Evolutionary conservation across 2,888 invertebrate species (phyloP), one percentile per base, ranked within the genome.

Genomic region (Orthonevra nobilis): DNA sequence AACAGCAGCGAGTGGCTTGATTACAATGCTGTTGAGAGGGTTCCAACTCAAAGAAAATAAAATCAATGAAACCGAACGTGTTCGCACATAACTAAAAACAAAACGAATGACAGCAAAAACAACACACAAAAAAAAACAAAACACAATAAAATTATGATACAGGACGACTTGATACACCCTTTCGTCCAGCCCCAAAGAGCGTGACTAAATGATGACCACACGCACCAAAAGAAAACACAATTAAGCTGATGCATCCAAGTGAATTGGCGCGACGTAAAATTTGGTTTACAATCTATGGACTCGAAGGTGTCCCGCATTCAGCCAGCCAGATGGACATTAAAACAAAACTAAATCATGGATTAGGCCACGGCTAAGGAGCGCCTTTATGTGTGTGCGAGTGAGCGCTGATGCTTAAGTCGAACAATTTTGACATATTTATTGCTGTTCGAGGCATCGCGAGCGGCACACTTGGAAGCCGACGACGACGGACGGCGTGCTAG

Each of bases 331-430:
- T 82, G 81, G 81, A 85, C 85, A 85, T 86, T 86, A 86, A 86
- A 85, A 86, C 86, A 86, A 86, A 86, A 86, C 81, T 86, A 86
- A 86, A 86, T 86, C 86, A 86, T 82, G 81, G 86, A 86, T 86
- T 86, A 85, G 84, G 75, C 58, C 63, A 61, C 48, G 60, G 56
- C 75, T 75, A 75, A 69, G 56, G 75, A 69, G 69, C 75, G 56
- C 63, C 63, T 69, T 75, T 69, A 69, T 69, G 75, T 74, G 68
- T 60, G 19, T 54, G 38, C 34, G 61, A 60, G 52, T 68, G 68
- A 75, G 68, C 74, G 66, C 74, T 66, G 74, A 68, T 74, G 74
- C 68, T 75, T 68, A 61, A 68, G 74, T 56, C 46, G 40, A 73
- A 60, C 56, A 9, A 23, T 68, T 68, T 61, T 68, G 74, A 75